These are phyloP conservation scores for Sapajus apella DNA, from an alignment of 2,113 vertebrate genomes.

Conservation along the genomic window DNA sequence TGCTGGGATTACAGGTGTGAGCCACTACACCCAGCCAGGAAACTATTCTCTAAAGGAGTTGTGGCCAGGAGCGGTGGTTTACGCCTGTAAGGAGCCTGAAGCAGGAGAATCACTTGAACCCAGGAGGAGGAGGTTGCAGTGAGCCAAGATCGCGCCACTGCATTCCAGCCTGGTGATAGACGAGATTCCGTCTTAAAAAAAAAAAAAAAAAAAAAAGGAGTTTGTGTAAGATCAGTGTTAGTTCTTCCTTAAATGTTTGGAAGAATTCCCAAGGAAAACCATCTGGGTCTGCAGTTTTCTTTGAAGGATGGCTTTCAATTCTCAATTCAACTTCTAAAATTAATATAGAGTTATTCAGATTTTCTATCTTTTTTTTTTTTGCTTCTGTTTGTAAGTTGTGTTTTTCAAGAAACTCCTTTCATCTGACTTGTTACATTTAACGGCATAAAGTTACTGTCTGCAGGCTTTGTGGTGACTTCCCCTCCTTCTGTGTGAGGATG, in stretches of 20 bases:
- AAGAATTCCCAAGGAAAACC: conserved; percentile 8
- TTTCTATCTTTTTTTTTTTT: neutral
- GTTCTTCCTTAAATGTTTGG: conserved; percentile 11
- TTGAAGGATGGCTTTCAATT: neutral
- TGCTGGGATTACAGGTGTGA: neutral
- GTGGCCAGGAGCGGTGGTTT: neutral
- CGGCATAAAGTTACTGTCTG: neutral
- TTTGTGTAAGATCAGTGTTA: conserved; percentile 26
- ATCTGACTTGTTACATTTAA: neutral
- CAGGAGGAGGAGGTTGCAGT: too few species aligned
- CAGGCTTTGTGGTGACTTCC: neutral
- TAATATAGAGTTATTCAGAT: neutral
- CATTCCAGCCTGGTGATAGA: too few species aligned
- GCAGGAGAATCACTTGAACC: too few species aligned
- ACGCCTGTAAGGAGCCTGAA: too few species aligned
- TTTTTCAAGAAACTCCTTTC: neutral
- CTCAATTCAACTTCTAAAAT: conserved; percentile 13
- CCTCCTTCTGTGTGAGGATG: neutral
- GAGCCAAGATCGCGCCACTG: too few species aligned
- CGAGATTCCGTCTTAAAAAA: too few species aligned
- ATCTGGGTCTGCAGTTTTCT: conserved; percentile 8
- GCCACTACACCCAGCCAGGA: too few species aligned
- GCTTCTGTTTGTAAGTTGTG: neutral
- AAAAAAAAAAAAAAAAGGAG: neutral
- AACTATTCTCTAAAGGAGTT: conserved; percentile 27